phyloP scores from a whole-genome alignment of 2,797 vertebrate genomes.

The Semotilus atromaculatus region DNA sequence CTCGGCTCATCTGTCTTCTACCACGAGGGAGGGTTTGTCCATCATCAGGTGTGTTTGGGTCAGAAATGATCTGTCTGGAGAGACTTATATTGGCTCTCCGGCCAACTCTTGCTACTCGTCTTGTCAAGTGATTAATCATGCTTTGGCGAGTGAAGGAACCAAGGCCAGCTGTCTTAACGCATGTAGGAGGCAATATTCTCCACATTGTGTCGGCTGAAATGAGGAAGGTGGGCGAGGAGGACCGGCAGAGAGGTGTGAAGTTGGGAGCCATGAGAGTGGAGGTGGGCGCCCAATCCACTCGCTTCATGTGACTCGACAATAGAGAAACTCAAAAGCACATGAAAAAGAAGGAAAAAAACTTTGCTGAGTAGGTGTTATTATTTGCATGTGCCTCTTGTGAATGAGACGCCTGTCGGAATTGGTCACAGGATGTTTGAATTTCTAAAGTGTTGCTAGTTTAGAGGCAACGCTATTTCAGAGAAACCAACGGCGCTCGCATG shows the following conservation, averaged over 20 bases:
- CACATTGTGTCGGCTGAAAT: conserved; percentile 64
- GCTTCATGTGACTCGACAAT: conserved; percentile 63
- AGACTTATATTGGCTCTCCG: conserved; percentile 71
- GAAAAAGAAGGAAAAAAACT: conserved; percentile 17
- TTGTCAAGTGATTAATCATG: conserved; percentile 82
- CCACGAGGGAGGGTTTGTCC: conserved; percentile 57
- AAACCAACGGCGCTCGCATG: background rate
- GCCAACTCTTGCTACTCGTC: conserved; percentile 73
- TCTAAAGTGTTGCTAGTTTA: conserved; percentile 28
- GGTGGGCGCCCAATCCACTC: conserved; percentile 61
- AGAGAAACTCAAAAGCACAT: conserved; percentile 56
- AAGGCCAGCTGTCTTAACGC: conserved; percentile 74
- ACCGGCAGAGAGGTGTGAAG: conserved; percentile 61
- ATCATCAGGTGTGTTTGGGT: conserved; percentile 71
- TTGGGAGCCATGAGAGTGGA: conserved; percentile 60
- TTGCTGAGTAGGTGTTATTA: conserved; percentile 68
- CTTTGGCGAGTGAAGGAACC: conserved; percentile 67
- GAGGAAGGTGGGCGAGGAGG: conserved; percentile 59
- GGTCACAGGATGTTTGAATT: conserved; percentile 34
- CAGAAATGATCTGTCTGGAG: conserved; percentile 67
- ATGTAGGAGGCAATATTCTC: conserved; percentile 70
- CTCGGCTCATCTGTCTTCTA: conserved; percentile 48
- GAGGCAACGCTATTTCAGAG: conserved; percentile 28
- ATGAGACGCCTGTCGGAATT: conserved; percentile 42
- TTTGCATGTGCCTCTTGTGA: conserved; percentile 61